These are phyloP conservation scores for Andricus curvator DNA, from an alignment of 2,888 invertebrate genomes.

Conservation along the genomic window DNA sequence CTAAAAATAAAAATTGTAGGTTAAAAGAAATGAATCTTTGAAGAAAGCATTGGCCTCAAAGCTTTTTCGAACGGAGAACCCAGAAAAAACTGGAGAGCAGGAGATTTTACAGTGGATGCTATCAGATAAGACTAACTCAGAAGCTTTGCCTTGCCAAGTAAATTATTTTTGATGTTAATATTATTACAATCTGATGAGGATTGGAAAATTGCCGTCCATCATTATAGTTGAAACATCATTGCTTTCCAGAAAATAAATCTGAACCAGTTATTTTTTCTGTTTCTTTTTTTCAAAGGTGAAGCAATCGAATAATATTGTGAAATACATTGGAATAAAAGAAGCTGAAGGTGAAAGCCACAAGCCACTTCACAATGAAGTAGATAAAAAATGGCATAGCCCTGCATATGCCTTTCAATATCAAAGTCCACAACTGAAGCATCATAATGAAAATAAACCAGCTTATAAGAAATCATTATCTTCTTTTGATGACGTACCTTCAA, in stretches of 20 bases:
- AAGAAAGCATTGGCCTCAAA: no score
- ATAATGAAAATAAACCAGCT: background rate
- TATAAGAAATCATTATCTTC: background rate
- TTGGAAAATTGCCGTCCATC: no score
- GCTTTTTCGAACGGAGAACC: no score
- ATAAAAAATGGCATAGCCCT: background rate
- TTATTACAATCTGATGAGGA: no score
- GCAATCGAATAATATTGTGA: conserved; percentile 60
- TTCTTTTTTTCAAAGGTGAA: conserved; percentile 48
- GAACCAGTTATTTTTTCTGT: background rate
- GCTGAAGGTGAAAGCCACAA: background rate
- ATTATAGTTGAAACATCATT: no score
- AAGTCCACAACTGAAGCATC: background rate
- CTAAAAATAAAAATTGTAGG: no score
- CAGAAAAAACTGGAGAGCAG: no score
- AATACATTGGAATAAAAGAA: conserved; percentile 47
- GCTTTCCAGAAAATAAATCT: background rate
- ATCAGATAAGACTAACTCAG: no score
- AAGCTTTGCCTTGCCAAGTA: no score
- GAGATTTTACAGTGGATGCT: no score
- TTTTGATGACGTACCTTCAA: background rate
- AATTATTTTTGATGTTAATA: no score
- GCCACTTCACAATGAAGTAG: background rate
- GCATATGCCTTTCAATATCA: background rate
- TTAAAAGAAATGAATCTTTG: no score